Evolutionary conservation across 1,140 invertebrate species (phyloP).

Genomic region (Pomacea maculata): DNA sequence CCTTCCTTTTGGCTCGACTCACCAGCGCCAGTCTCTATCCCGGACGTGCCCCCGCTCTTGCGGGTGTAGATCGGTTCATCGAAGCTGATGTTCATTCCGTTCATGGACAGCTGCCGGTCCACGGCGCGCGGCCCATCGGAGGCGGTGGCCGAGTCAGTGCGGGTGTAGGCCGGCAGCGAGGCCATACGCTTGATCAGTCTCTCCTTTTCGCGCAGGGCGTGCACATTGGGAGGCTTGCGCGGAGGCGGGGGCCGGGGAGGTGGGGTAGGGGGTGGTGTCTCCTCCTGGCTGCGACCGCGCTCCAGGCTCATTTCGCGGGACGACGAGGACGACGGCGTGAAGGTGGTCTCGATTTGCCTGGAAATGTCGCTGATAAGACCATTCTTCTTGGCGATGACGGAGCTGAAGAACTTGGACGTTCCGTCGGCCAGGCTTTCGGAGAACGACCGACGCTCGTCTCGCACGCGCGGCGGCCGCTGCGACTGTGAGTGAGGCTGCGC

Average conservation of each 20-base stretch:
- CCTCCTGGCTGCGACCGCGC: conserved; percentile 11
- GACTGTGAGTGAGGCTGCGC: neutral
- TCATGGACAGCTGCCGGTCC: conserved; percentile 35
- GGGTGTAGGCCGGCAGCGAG: conserved; percentile 31
- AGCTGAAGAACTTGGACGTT: conserved; percentile 60
- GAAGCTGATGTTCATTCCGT: conserved; percentile 57
- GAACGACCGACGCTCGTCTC: conserved; percentile 41
- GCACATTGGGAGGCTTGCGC: conserved; percentile 20
- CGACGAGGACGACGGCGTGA: conserved; percentile 21
- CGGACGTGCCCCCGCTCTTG: conserved; percentile 10
- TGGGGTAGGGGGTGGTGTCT: conserved; percentile 12
- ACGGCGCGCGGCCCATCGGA: conserved; percentile 1
- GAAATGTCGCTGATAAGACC: conserved; percentile 59
- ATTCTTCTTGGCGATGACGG: conserved; percentile 61
- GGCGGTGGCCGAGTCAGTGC: conserved; percentile 5
- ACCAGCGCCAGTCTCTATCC: conserved; percentile 5
- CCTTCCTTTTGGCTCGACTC: conserved; percentile 1
- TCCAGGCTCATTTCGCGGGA: conserved; percentile 4
- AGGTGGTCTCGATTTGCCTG: conserved; percentile 51
- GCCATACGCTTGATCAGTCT: conserved; percentile 35
- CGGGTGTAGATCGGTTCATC: conserved; percentile 56
- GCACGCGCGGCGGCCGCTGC: conserved; percentile 27
- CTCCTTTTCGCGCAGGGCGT: conserved; percentile 26
- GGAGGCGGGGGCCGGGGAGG: conserved; percentile 33
- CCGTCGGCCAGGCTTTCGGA: conserved; percentile 56